Base-by-base conservation (phyloP, 2,888 invertebrate genomes). In the Gonocerus acuteangulatus region DNA sequence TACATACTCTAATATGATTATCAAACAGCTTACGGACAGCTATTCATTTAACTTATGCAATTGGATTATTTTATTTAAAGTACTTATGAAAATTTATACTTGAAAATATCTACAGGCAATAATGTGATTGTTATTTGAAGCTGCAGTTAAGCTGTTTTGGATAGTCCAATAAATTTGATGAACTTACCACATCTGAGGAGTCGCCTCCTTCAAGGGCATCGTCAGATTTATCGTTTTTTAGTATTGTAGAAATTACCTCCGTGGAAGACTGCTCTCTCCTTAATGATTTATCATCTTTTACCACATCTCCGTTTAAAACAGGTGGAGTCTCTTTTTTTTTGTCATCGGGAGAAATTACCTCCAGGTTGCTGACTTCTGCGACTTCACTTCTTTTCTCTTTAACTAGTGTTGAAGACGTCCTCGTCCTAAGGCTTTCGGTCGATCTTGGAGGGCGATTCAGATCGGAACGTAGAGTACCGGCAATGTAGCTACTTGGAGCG, bases 271-370 rank as follows among this genome's bases (percentile, higher is more conserved):
- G 19, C 23, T 57, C 57, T 45, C 16, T 57, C 21, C 23, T 15
- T 9, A 27, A 18, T 6, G 22, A 23, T 57, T 57, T 57, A 11
- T 45, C 57, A 32, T 57, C 57, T 32, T 57, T 57, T n/a, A 27
- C n/a, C 32, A 57, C 45, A 57, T 57, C 57, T 44, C 57, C 57
- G 23, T 57, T 57, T 16, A 18, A 9, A 42, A 57, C 19, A 32
- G 22, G 23, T 1, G 44, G 19, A 19, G 45, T 45, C 27, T 45
- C 57, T 57, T 57, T 57, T 13, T 19, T 47, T 57, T 57, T 57
- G n/a, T 47, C 57, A 57, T 6, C 56, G 45, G 23, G 44, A 57
- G 60, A 47, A 39, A 61, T 65, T 65, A 65, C 65, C 65, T 65
- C 65, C 60, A 58, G 51, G 57, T 51, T 61, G 57, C 23, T 45